Percentiles rank a stretch among this genome's conserved stretches.
Conservation (phyloP, 1,140 invertebrate genomes). For the Chrysomallon squamiferum region DNA sequence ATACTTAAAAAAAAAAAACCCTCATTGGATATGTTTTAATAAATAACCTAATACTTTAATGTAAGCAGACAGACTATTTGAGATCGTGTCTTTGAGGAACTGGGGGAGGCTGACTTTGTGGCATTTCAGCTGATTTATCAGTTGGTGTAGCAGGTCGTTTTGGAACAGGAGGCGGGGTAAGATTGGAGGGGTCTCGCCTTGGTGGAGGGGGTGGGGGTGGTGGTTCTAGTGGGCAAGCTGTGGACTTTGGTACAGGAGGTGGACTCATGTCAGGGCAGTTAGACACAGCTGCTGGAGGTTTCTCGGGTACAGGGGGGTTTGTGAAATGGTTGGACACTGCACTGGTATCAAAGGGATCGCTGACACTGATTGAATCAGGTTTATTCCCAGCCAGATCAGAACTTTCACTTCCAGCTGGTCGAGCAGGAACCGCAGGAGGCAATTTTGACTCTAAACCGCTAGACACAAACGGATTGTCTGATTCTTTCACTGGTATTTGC, state of each 20-base stretch:
- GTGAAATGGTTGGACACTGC: conserved; percentile 5
- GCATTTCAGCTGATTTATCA: no score
- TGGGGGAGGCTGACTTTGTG: no score
- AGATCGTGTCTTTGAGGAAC: no score
- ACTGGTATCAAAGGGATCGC: conserved; percentile 18
- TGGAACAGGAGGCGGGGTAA: conserved; percentile 29
- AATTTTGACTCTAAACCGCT: neutral
- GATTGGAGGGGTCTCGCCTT: conserved; percentile 2
- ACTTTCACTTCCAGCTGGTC: neutral
- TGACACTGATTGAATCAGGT: neutral
- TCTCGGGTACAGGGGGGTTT: neutral
- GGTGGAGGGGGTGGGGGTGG: conserved; percentile 28
- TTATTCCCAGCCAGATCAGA: no score
- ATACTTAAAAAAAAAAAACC: no score
- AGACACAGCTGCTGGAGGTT: neutral
- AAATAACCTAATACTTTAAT: no score
- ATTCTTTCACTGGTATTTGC: no score
- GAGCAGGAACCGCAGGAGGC: neutral
- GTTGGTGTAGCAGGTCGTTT: conserved; percentile 19
- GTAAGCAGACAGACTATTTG: no score
- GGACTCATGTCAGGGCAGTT: conserved; percentile 9
- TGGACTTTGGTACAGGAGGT: neutral
- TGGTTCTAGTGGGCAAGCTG: conserved; percentile 14
- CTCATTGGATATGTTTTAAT: no score
- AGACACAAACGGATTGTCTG: conserved; percentile 10